phyloP scores from a whole-genome alignment of 2,797 vertebrate genomes.

The Dicrostonyx torquatus region DNA sequence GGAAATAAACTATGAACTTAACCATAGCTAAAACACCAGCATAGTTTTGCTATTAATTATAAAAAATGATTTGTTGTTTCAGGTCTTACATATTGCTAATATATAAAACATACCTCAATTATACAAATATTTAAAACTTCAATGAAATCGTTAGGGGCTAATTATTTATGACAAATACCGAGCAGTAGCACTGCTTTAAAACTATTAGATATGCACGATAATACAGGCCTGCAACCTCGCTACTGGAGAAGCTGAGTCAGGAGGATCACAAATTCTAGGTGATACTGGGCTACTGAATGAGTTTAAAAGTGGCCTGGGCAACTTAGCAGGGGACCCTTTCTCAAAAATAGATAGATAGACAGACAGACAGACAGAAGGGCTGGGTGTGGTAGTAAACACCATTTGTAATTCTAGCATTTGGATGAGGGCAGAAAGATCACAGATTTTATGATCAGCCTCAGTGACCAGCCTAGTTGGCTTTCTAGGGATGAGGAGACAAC shows the following conservation, averaged over 20 bases:
- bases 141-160: background rate
- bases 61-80: background rate
- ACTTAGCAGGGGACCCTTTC: background rate
- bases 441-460: background rate
- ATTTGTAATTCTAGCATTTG: background rate
- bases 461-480: background rate
- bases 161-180: background rate
- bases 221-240: background rate
- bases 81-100: background rate
- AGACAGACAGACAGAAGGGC: no score
- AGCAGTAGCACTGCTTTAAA: constrained; percentile 16
- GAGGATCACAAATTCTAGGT: no score
- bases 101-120: background rate
- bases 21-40: background rate
- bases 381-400: background rate
- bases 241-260: background rate
- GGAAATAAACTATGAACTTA: background rate
- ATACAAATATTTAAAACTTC: constrained; percentile 1
- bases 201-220: background rate
- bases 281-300: no score
- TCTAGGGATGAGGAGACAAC: no score
- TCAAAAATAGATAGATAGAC: no score
- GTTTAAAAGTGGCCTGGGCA: background rate
- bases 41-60: constrained; percentile 1
- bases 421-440: background rate